Evolutionary conservation across 2,113 vertebrate genomes (phyloP), one percentile per base, ranked within the genome.

Genomic region (Lota lota): DNA sequence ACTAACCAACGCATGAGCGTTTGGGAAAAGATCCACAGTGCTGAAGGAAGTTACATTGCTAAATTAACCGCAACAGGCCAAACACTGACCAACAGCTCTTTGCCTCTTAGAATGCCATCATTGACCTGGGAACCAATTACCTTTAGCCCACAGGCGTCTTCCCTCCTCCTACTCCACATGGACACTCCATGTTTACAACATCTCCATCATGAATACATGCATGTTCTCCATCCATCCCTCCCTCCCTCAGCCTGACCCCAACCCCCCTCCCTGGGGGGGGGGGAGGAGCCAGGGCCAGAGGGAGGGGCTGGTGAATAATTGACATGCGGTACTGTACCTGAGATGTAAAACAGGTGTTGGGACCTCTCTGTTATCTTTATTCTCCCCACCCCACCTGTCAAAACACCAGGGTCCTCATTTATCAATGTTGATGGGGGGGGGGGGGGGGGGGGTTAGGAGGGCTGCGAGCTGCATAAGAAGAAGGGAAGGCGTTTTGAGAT

Each of bases 381-480:
- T 14, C 51, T 75, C 65, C 73, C 71, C 70, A 19, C 62, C 59
- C 5, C 70, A 70, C 70, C 68, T 80, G 86, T 84, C 77, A 89
- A 88, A 88, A 83, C 81, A 78, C 22, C 84, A 87, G 84, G 83
- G 89, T 72, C 82, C n/a, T n/a, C n/a, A n/a, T n/a, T n/a, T n/a
- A 88, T 77, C 82, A 22, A 72, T 68, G 74, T 69, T 66, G 69
- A 64, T 67, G 73, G 73, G 59, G 59, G 70, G 77, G 64, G 40
- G 33, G 40, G 12, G 40, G 36, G 11, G 36, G 5, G 36, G 2
- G 40, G 40, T n/a, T n/a, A n/a, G n/a, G n/a, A n/a, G 28, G 28
- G 28, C 28, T 33, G 28, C 28, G 7, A 6, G 28, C 28, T 6
- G 28, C 28, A 33, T 33, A 33, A 33, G 28, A 6, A 33, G 28